Conservation (phyloP, 2,888 invertebrate genomes). For the Pomacea canaliculata region DNA sequence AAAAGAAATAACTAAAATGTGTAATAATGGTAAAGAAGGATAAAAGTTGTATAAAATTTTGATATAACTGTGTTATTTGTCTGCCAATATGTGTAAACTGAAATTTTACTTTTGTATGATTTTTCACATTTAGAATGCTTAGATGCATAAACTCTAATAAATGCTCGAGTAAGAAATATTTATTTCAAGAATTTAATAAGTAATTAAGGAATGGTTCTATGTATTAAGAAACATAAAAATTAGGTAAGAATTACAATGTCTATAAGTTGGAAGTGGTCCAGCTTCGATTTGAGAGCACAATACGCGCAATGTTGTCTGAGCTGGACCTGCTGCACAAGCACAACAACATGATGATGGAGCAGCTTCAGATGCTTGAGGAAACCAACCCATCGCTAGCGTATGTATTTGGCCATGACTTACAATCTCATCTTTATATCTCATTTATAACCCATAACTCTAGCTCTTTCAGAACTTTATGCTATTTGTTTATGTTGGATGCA, state of each 20-base stretch:
- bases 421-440: no score
- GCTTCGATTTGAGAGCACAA: constrained; percentile 58
- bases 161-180: no score
- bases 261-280: constrained; percentile 59
- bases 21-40: background rate
- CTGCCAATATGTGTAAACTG: no score
- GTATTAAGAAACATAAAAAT: no score
- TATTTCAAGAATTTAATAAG: no score
- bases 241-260: background rate
- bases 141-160: no score
- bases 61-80: background rate
- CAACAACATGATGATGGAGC: constrained; percentile 63
- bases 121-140: no score
- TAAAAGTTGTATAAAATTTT: background rate
- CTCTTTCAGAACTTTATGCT: no score
- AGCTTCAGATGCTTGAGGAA: constrained; percentile 63
- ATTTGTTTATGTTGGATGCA: no score
- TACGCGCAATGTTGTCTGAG: constrained; percentile 61
- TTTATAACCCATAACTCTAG: no score
- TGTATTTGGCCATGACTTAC: constrained; percentile 11
- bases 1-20: background rate
- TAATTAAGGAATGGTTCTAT: no score
- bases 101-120: no score
- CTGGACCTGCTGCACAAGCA: constrained; percentile 62
- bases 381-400: constrained; percentile 53